A percentile compares a stretch with the other conserved stretches of the same genome.
phyloP scores from a whole-genome alignment of 2,113 vertebrate species.

The Triplophysa rosa region DNA sequence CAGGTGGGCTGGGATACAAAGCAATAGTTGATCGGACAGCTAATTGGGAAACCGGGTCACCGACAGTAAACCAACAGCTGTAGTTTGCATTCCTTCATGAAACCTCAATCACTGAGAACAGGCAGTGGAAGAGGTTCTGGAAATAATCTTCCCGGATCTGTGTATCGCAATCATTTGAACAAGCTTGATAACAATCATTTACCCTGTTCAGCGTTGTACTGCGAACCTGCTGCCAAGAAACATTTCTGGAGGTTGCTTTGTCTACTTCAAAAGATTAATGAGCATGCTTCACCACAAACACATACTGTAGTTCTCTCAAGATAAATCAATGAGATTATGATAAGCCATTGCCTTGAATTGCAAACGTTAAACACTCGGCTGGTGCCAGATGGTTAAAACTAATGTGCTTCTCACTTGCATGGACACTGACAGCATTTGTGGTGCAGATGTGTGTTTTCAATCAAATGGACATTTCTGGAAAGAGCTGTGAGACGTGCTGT shows the following conservation, averaged over 20 bases:
- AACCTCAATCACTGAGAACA: conserved; percentile 38
- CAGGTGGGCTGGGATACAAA: conserved; percentile 48
- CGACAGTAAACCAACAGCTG: conserved; percentile 39
- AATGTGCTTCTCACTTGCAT: conserved; percentile 45
- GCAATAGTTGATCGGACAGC: conserved; percentile 42
- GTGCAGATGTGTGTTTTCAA: conserved; percentile 57
- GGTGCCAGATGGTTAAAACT: conserved; percentile 49
- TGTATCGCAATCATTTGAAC: conserved; percentile 28
- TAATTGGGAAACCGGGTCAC: conserved; percentile 44
- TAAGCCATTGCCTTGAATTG: conserved; percentile 39
- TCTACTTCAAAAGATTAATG: conserved; percentile 45
- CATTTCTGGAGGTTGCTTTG: conserved; percentile 40
- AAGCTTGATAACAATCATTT: conserved; percentile 37
- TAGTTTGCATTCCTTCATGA: conserved; percentile 16
- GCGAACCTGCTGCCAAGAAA: conserved; percentile 29
- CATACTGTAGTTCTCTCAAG: conserved; percentile 45
- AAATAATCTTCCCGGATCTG: conserved; percentile 23
- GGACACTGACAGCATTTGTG: conserved; percentile 54
- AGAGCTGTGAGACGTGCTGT: too few relatives aligned
- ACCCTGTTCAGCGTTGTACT: conserved; percentile 9
- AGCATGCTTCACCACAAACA: conserved; percentile 22
- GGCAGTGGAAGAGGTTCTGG: conserved; percentile 9
- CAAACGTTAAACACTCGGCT: conserved; percentile 43
- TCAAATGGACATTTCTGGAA: background rate
- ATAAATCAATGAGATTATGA: conserved; percentile 47